These are phyloP conservation scores for Crossocerus cetratus DNA, from an alignment of 2,888 invertebrate genomes.

Conservation along the genomic window DNA sequence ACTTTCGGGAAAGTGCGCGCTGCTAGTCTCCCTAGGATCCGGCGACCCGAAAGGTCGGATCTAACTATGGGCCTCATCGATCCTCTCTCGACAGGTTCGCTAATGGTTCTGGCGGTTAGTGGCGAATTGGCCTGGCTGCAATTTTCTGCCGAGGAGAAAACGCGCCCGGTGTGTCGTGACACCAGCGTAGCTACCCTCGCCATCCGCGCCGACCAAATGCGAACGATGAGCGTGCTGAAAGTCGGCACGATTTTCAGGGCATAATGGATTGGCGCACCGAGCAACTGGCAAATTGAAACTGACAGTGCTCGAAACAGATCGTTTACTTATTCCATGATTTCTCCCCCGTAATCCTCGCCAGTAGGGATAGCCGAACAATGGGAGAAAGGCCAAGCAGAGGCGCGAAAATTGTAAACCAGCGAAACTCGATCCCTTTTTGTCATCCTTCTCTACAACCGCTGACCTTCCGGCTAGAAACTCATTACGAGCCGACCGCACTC, in stretches of 20 bases:
- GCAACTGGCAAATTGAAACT: background rate
- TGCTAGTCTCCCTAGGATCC: no score
- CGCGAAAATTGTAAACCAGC: slow-evolving; percentile 31
- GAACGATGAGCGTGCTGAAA: background rate
- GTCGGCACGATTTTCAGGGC: background rate
- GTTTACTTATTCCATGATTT: background rate
- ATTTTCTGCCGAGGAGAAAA: background rate
- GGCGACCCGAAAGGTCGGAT: no score
- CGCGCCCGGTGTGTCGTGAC: background rate
- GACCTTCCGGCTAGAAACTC: slow-evolving; percentile 46
- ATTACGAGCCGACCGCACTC: background rate
- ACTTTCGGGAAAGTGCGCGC: no score
- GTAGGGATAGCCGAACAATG: background rate
- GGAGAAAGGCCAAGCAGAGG: slow-evolving; percentile 1
- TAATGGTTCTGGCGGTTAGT: background rate
- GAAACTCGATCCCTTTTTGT: slow-evolving; percentile 2
- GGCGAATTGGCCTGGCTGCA: background rate
- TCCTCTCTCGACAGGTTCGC: background rate
- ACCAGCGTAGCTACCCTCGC: background rate
- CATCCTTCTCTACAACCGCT: slow-evolving; percentile 26
- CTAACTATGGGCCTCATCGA: background rate
- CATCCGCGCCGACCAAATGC: background rate
- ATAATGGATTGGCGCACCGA: background rate
- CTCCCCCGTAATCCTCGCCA: background rate
- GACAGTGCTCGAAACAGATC: background rate